Evolutionary conservation across 2,888 invertebrate genomes (phyloP).

Genomic region (Lydus trimaculatus): DNA sequence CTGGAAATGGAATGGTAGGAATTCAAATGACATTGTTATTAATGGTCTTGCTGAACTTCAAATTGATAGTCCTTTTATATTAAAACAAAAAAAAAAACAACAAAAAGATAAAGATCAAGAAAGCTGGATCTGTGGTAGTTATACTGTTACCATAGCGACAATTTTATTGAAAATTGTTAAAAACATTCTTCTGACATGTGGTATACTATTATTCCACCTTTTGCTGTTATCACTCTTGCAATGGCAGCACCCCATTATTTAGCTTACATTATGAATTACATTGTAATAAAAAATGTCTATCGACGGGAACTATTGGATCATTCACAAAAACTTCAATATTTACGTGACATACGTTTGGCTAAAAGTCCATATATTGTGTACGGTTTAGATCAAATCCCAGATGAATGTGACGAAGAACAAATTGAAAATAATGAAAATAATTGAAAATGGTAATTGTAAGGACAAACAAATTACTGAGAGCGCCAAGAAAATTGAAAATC

Average conservation of each 20-base stretch:
- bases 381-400: not conserved
- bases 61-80: conserved; percentile 1
- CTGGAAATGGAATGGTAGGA: not conserved
- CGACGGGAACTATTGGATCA: not conserved
- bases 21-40: conserved; percentile 8
- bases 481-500: not conserved
- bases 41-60: not conserved
- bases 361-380: not conserved
- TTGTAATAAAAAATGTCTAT: not conserved
- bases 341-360: not conserved
- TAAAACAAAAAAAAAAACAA: not conserved
- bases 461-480: not conserved
- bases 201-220: not conserved
- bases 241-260: not conserved
- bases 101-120: not conserved
- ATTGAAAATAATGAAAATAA: not conserved
- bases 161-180: not conserved
- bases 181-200: not conserved
- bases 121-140: not conserved
- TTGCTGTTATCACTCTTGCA: not conserved
- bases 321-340: not conserved
- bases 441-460: not conserved
- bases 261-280: not conserved
- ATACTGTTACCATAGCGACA: not conserved
- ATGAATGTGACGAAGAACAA: not conserved